Evolutionary conservation across 2,797 vertebrate genomes (phyloP), one percentile per base, ranked within the genome.

Genomic region (Pelobates cultripes): DNA sequence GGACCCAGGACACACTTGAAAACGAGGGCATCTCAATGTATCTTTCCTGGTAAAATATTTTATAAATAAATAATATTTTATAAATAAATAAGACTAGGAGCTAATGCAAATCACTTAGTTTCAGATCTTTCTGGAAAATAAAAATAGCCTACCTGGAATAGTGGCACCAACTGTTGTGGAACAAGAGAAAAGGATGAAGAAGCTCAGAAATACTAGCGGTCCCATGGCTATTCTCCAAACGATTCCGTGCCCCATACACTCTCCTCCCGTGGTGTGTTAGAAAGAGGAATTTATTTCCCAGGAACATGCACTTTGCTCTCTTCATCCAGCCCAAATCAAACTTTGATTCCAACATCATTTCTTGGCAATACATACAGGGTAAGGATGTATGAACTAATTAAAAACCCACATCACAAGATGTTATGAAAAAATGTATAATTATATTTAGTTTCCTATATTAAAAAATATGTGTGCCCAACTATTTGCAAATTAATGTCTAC

Each of bases 101-200:
- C 28, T 28, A 28, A 28, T 28, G 28, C 28, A 28, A 28, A 28
- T 28, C 28, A 28, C 28, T 28, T 28, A 28, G 28, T 28, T 28
- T 28, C 28, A 28, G 28, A 28, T 28, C 28, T 28, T 28, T 28
- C 28, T 28, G 28, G 2, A 28, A 28, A 28, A 28, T 28, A 28
- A 28, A 28, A 57, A 64, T 40, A 8, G 14, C 28, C 74, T 66
- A 81, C 79, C 79, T 70, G 72, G 79, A 75, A 81, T 81, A 41
- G 66, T 45, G 57, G 79, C 73, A 45, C 51, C 68, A 3, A 69
- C 12, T 7, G 73, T 70, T 4, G 14, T 10, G 3, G 79, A 13
- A 28, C 17, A 81, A 47, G 61, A 3, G 7, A 42, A 15, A n/a
- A 44, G 43, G 7, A 81, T 9, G 8, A 81, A 10, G 40, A 69